phyloP scores from a whole-genome alignment of 2,888 invertebrate genomes.

The Cephus pygmeus region DNA sequence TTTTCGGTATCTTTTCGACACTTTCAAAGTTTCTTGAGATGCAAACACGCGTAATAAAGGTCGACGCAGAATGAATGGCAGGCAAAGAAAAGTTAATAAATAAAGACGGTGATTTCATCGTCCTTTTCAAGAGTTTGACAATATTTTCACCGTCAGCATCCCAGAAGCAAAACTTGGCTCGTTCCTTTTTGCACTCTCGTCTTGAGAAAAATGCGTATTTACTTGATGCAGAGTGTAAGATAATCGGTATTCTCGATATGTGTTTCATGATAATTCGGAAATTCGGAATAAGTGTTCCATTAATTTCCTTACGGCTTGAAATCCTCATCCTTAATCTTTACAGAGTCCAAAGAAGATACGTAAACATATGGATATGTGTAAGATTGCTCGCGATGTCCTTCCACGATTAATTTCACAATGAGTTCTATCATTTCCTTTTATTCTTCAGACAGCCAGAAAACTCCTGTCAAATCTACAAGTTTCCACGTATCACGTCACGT shows the following conservation, averaged over 20 bases:
- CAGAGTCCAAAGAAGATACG: not conserved
- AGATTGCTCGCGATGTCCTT: not conserved
- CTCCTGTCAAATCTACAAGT: not conserved
- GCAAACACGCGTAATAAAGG: not conserved
- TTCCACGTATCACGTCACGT: not conserved
- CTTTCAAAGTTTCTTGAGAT: no score
- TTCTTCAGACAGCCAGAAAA: not conserved
- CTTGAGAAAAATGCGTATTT: not conserved
- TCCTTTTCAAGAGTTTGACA: not conserved
- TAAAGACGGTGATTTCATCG: not conserved
- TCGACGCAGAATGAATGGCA: not conserved
- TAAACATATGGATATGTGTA: not conserved
- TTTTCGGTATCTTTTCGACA: not conserved
- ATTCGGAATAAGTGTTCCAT: not conserved
- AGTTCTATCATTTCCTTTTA: not conserved
- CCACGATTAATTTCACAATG: no score
- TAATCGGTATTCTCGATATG: not conserved
- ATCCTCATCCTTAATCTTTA: not conserved
- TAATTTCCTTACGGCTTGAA: not conserved
- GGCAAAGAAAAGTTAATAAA: not conserved
- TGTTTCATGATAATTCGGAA: not conserved
- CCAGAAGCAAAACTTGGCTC: not conserved
- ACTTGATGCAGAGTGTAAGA: not conserved
- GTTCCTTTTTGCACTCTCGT: not conserved
- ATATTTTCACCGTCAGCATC: not conserved